Base-by-base conservation (phyloP, 2,113 vertebrate species). In the Furnarius figulus region DNA sequence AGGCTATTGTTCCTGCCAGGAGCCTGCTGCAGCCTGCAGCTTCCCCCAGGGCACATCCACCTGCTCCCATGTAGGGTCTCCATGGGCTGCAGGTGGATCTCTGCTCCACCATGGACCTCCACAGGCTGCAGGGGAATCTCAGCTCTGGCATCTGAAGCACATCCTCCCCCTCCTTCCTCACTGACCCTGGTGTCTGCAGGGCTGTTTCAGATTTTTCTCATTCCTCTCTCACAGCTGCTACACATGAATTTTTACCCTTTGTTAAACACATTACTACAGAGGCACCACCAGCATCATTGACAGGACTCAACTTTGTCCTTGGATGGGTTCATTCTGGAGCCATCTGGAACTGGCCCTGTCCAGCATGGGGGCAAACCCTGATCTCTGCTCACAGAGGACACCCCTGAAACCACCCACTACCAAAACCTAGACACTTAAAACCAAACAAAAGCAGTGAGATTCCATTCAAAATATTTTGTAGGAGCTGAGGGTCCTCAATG, bases 1-100 rank as follows among this genome's bases (percentile, higher is more conserved):
- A 4, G 37, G 8, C 31, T 20, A 1, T 31, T 8, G 7, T 52
- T 89, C n/a, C 59, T 65, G 21, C 37, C 50, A 40, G 55, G 16
- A 79, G 24, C 53, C 52, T 74, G 31, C 31, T 70, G 28, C 71
- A 55, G 31, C 15, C 25, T 80, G 27, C 85, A 61, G 27, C 50
- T 59, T 80, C 47, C 42, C 7, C 40, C 12, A 21, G 47, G 37
- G 20, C 50, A 65, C 21, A 47, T 33, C 53, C 27, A 14, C 55
- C 37, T 50, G 17, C 52, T 67, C 44, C 3, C 1, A 1, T 2
- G 1, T 42, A n/a, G 33, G 30, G 12, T 59, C 22, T 25, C 33
- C 49, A 1, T 0, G 3, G 31, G 15, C 76, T 59, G 25, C 50
- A 47, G 18, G 25, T 37, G 40, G 40, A 1, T 8, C 22, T 58